These are phyloP conservation scores for Sceliomorpha sp. DNA, from an alignment of 2,888 invertebrate species.

Conservation along the genomic window DNA sequence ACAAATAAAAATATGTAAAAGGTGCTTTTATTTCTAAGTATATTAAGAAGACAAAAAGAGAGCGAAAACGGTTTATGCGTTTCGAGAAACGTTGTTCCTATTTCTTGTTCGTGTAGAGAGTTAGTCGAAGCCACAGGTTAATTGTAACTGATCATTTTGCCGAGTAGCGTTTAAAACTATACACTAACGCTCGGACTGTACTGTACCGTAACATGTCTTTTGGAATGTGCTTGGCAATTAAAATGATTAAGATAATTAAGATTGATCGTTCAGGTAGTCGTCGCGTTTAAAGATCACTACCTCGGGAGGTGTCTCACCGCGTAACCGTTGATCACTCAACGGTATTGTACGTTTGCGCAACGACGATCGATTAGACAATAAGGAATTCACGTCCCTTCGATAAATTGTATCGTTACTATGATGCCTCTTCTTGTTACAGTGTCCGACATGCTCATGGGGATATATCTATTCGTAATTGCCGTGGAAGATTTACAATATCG, in stretches of 20 bases:
- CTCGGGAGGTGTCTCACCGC: constrained; percentile 20
- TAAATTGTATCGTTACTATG: constrained; percentile 38
- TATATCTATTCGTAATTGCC: constrained; percentile 85
- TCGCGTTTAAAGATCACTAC: constrained; percentile 25
- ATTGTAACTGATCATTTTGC: constrained; percentile 24
- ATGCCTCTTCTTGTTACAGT: constrained; percentile 75
- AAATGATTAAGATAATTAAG: constrained; percentile 50
- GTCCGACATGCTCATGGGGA: constrained; percentile 86
- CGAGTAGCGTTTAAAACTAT: constrained; percentile 14
- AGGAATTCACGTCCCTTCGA: constrained; percentile 18
- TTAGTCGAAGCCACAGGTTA: constrained; percentile 21
- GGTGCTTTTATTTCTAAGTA: no score
- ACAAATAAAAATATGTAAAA: no score
- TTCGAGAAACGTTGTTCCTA: constrained; percentile 1
- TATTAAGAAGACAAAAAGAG: no score
- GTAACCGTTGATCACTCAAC: constrained; percentile 31
- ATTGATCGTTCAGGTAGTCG: constrained; percentile 42
- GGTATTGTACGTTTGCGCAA: constrained; percentile 29
- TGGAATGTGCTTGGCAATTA: constrained; percentile 41
- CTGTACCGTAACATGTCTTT: constrained; percentile 33
- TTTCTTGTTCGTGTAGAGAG: constrained; percentile 6
- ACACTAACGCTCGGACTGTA: constrained; percentile 8
- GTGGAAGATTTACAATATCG: constrained; percentile 83
- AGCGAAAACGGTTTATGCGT: background rate
- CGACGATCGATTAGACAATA: constrained; percentile 54